Evolutionary conservation across 2,113 vertebrate species (phyloP), one percentile per base, ranked within the genome.

Genomic region (Opisthocomus hoazin): DNA sequence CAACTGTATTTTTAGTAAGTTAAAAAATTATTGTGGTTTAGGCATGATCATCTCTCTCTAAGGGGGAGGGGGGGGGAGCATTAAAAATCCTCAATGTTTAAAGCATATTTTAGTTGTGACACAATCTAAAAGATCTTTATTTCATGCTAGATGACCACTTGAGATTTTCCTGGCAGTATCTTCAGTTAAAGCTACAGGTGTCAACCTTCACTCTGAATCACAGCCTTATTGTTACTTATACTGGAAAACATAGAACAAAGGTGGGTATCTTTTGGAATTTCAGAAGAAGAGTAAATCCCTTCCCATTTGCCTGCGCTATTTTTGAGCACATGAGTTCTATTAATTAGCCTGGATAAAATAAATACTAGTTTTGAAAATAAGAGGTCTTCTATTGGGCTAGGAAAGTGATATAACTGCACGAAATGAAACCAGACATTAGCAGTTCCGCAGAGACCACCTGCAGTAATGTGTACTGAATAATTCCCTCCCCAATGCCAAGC

Each of bases 401-500:
- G 15, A 60, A 94, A 89, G 45, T 13, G 7, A 68, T 5, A 32
- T 4, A 90, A 50, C 50, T 75, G 7, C 4, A 64, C 30, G 30
- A 73, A 89, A 89, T 75, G 3, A 75, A 85, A 87, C 20, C 1
- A 9, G 54, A 68, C 53, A n/a, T 36, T 60, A 73, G 9, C n/a
- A 65, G 46, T 23, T 95, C 81, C 66, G 87, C 53, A 48, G 77
- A 82, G 18, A 73, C 9, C 32, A 81, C 19, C 41, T 24, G 34
- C 29, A 73, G 30, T 24, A 26, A 61, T 13, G 21, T 36, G 22
- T 48, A 45, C 2, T 51, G 39, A 92, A 81, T 45, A 69, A 90
- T 34, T 0, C 1, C 30, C 10, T 0, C 1, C 30, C 10, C 45
- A 51, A 26, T 19, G 10, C 27, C 48, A 93, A 68, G 9, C 37